Percentiles rank a stretch among this genome's conserved stretches.
These are phyloP conservation scores for Datnioides undecimradiatus DNA, from an alignment of 2,113 vertebrate species.

Conservation along the genomic window DNA sequence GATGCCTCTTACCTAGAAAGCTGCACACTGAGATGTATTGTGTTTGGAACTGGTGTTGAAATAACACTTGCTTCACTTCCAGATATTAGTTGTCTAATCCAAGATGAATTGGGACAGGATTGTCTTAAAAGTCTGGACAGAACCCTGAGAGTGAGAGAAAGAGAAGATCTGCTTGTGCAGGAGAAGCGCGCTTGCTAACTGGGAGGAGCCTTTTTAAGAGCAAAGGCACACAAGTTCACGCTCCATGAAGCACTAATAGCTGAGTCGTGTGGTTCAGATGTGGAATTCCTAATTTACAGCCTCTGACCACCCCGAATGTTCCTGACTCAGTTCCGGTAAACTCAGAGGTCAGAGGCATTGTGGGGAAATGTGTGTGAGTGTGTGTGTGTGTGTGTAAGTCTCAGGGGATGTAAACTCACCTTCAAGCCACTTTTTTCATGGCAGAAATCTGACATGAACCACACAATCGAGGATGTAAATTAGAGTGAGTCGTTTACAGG, in stretches of 20 bases:
- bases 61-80: not conserved
- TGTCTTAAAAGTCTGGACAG: constrained; percentile 1
- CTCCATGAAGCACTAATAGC: constrained; percentile 70
- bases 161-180: not conserved
- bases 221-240: constrained; percentile 66
- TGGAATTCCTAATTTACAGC: constrained; percentile 74
- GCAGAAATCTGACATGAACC: constrained; percentile 29
- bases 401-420: constrained; percentile 22
- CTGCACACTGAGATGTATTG: constrained; percentile 15
- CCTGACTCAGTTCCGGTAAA: constrained; percentile 63
- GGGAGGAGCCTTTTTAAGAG: constrained; percentile 44
- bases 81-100: constrained; percentile 15
- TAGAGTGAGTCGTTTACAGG: not conserved
- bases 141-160: not conserved
- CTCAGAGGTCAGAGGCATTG: constrained; percentile 49
- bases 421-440: not conserved
- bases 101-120: constrained; percentile 9
- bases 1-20: constrained; percentile 22
- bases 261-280: constrained; percentile 70
- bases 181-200: constrained; percentile 12
- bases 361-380: constrained; percentile 45
- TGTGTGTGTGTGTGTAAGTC: constrained; percentile 20
- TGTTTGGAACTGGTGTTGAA: constrained; percentile 19
- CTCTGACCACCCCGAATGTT: constrained; percentile 55
- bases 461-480: too few relatives aligned